Evolutionary conservation across 2,113 vertebrate species (phyloP), one percentile per base, ranked within the genome.

Genomic region (Rostratula benghalensis): DNA sequence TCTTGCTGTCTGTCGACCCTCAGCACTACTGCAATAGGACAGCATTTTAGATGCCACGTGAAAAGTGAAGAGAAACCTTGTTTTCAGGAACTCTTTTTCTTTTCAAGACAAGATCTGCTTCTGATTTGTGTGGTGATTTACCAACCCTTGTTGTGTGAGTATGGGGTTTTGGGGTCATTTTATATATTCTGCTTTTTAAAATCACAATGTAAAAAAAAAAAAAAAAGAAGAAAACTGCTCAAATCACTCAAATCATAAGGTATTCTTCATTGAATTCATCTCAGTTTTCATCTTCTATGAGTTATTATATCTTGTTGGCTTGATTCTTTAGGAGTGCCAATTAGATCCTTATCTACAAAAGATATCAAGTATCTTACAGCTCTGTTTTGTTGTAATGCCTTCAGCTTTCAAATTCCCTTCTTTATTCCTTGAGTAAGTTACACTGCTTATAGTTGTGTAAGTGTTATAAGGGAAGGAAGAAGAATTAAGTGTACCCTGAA

Each of bases 161-260:
- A 7, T 31, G 14, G 10, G 16, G 13, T 68, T 35, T 65, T 33
- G 2, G 8, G 10, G 14, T 10, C 13, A 57, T 82, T 51, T 35
- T 89, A 17, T 41, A 13, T 61, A n/a, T 23, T 9, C 15, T 2
- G 6, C 23, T 69, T 75, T 27, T 39, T 4, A 50, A 39, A 69
- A n/a, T 56, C 28, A 33, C 33, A 20, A 23, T 46, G 10, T 5
- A 39, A 57, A 57, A 56, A 48, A 43, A 43, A n/a, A 11, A 37
- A 35, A 39, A 57, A 57, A 56, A 48, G 37, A 43, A n/a, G 13
- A 37, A 35, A 54, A 7, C 31, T 65, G 9, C 9, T 80, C 17
- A 37, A 43, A 54, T 37, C 1, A 0, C 9, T 80, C 17, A 37
- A 43, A 54, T 37, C 1, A 0, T 41, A 41, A 71, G 7, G 8